Evolutionary conservation across 2,888 invertebrate genomes (phyloP).

Genomic region (Tenthredo distinguenda): DNA sequence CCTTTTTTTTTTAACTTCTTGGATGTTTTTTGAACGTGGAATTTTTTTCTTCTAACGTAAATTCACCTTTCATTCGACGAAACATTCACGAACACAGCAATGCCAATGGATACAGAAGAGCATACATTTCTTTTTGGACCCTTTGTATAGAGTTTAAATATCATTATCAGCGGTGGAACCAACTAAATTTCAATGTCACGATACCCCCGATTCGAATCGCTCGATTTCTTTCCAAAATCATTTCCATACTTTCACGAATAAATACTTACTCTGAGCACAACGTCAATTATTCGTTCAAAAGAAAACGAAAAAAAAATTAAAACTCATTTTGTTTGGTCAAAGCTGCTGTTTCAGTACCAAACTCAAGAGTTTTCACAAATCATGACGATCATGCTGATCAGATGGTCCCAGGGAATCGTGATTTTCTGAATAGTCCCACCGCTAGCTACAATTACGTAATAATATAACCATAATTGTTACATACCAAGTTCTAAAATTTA

Average conservation of each 20-base stretch:
- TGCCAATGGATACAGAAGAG: constrained; percentile 51
- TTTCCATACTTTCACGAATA: neutral
- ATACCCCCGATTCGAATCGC: neutral
- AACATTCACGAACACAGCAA: constrained; percentile 43
- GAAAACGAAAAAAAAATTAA: neutral
- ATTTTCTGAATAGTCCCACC: neutral
- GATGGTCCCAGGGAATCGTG: constrained; percentile 1
- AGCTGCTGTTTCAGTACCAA: neutral
- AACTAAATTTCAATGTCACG: neutral
- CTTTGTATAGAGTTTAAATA: constrained; percentile 49
- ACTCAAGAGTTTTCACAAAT: neutral
- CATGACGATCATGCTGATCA: neutral
- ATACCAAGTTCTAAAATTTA: neutral
- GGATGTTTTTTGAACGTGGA: neutral
- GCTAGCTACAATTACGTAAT: constrained; percentile 7
- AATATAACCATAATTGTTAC: neutral
- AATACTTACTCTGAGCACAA: neutral
- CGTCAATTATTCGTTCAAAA: neutral
- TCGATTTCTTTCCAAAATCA: neutral
- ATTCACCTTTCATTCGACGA: constrained; percentile 11
- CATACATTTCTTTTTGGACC: constrained; percentile 49
- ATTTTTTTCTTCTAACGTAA: neutral
- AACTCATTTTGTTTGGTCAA: neutral
- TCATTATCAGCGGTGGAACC: constrained; percentile 35
- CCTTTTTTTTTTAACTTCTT: neutral